phyloP scores from a whole-genome alignment of 2,797 vertebrate species.

The Lutjanus argentimaculatus region DNA sequence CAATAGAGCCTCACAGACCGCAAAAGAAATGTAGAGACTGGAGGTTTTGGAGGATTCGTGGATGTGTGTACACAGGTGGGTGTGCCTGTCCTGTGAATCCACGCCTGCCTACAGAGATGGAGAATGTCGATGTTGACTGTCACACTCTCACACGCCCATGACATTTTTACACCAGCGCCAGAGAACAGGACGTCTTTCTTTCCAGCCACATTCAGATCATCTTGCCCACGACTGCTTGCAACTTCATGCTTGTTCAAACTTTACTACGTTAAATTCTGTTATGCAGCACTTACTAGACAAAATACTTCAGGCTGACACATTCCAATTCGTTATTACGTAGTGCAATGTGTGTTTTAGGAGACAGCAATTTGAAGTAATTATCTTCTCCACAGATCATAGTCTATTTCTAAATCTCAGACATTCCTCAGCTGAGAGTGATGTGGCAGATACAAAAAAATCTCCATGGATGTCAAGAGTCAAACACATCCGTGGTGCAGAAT shows the following conservation, averaged over 20 bases:
- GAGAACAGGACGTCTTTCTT: constrained; percentile 73
- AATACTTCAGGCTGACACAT: constrained; percentile 23
- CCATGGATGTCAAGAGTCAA: constrained; percentile 9
- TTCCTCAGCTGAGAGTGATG: constrained; percentile 51
- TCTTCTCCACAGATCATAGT: constrained; percentile 17
- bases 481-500: not conserved
- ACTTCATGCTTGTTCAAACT: constrained; percentile 2
- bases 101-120: constrained; percentile 61
- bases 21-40: not conserved
- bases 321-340: not conserved
- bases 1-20: not conserved
- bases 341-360: constrained; percentile 10
- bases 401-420: constrained; percentile 54
- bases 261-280: not conserved
- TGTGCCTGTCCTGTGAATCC: constrained; percentile 62
- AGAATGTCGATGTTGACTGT: constrained; percentile 89
- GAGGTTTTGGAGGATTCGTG: constrained; percentile 18
- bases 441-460: constrained; percentile 16
- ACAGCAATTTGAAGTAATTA: constrained; percentile 28
- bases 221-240: constrained; percentile 13
- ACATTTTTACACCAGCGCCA: constrained; percentile 79
- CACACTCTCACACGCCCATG: constrained; percentile 78
- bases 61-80: constrained; percentile 66
- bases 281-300: constrained; percentile 9
- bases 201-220: constrained; percentile 39